phyloP scores from a whole-genome alignment of 2,113 vertebrate genomes.

The Carassius carassius region DNA sequence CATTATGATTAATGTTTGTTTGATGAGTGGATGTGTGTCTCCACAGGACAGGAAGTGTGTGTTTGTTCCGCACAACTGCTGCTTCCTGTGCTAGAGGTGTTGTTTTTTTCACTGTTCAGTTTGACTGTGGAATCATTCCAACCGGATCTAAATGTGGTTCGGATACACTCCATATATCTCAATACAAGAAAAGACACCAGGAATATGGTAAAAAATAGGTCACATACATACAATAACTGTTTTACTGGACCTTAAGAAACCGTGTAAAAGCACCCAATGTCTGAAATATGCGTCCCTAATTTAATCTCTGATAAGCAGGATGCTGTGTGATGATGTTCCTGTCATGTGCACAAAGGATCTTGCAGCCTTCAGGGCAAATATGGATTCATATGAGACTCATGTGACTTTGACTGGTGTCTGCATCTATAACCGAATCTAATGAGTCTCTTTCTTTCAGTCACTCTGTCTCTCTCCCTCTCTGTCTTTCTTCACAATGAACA shows the following conservation, averaged over 20 bases:
- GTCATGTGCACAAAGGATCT: constrained; percentile 21
- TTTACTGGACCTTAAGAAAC: neutral
- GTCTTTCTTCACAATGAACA: constrained; percentile 22
- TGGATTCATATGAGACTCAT: constrained; percentile 54
- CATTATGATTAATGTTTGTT: constrained; percentile 55
- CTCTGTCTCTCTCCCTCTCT: neutral
- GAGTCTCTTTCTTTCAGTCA: constrained; percentile 9
- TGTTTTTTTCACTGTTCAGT: constrained; percentile 14
- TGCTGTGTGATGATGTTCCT: constrained; percentile 31
- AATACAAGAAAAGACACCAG: neutral
- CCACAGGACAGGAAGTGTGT: constrained; percentile 33
- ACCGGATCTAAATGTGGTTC: constrained; percentile 33
- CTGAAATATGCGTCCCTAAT: constrained; percentile 3
- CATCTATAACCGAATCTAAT: constrained; percentile 7
- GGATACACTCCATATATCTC: neutral
- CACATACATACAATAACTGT: neutral
- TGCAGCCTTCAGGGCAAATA: constrained; percentile 4
- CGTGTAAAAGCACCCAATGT: neutral
- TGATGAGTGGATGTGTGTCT: constrained; percentile 20
- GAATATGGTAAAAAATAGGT: neutral
- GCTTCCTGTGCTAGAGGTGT: constrained; percentile 44
- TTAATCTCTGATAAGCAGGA: constrained; percentile 28
- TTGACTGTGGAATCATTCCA: constrained; percentile 14
- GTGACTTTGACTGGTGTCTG: constrained; percentile 42
- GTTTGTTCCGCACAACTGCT: constrained; percentile 16